A percentile compares a stretch with the other conserved stretches of the same genome.
Evolutionary conservation across 2,797 vertebrate species (phyloP).

Genomic region (Pogonophryne albipinna): DNA sequence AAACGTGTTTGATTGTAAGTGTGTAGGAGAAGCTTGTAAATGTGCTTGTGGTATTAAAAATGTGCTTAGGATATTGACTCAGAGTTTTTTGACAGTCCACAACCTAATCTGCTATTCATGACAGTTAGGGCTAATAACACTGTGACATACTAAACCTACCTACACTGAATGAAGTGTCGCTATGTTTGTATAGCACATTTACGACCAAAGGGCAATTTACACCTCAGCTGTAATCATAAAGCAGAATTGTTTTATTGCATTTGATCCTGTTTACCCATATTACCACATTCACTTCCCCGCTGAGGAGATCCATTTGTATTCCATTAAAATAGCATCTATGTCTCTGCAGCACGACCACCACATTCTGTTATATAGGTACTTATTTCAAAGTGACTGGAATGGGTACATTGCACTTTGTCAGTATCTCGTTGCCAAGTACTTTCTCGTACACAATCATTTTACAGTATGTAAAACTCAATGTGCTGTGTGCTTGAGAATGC

Average conservation of each 20-base stretch:
- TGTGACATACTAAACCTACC: slow-evolving; percentile 53
- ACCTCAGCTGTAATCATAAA: slow-evolving; percentile 19
- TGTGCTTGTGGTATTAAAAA: slow-evolving; percentile 57
- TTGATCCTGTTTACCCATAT: slow-evolving; percentile 24
- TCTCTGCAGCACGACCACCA: slow-evolving; percentile 20
- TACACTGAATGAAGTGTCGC: slow-evolving; percentile 44
- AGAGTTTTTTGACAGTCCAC: slow-evolving; percentile 55
- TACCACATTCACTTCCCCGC: slow-evolving; percentile 20
- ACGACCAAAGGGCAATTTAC: slow-evolving; percentile 18
- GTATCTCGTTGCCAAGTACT: neutral
- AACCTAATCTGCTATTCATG: slow-evolving; percentile 65
- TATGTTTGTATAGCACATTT: slow-evolving; percentile 38
- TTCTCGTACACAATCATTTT: neutral
- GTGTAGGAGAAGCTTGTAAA: slow-evolving; percentile 46
- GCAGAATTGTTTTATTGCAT: slow-evolving; percentile 6
- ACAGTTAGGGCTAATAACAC: slow-evolving; percentile 58
- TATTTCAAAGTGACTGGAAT: slow-evolving; percentile 10
- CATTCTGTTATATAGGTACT: slow-evolving; percentile 5
- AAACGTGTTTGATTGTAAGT: slow-evolving; percentile 51
- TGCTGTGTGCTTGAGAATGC: neutral
- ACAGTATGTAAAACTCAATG: slow-evolving; percentile 14
- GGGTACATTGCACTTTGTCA: slow-evolving; percentile 1
- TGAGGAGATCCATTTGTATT: slow-evolving; percentile 30
- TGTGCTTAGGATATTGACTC: slow-evolving; percentile 50
- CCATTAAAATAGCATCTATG: slow-evolving; percentile 11